Conservation (phyloP, 35 echinoderm and acorn worm genomes). For the Heliocidaris erythrogramma region DNA sequence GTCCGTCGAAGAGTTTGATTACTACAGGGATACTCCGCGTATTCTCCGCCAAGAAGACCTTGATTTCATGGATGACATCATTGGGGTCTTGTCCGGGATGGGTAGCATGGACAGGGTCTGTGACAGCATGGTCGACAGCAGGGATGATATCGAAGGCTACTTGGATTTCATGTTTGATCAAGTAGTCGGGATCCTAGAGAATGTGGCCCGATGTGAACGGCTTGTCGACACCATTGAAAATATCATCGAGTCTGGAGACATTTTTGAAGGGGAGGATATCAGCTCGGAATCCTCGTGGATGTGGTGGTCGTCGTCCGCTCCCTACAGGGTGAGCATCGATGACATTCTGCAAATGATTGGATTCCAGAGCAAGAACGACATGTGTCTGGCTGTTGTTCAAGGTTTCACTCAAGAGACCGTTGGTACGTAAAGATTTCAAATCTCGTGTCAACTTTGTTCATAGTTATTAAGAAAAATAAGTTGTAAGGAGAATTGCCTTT, state of each 20-base stretch:
- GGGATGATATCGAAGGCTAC: slow-evolving; percentile 33
- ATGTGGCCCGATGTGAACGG: slow-evolving; percentile 54
- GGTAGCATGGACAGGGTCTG: slow-evolving; percentile 59
- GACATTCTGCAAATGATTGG: slow-evolving; percentile 49
- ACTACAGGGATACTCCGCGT: not conserved
- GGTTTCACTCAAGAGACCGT: slow-evolving; percentile 65
- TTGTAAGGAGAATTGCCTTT: not conserved
- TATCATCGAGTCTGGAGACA: not conserved
- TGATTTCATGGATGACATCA: slow-evolving; percentile 53
- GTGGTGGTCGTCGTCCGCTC: not conserved
- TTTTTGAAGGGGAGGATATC: not conserved
- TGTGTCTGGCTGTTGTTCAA: slow-evolving; percentile 58
- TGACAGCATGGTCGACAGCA: slow-evolving; percentile 51
- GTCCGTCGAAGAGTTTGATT: slow-evolving; percentile 13
- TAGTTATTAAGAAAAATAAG: not conserved
- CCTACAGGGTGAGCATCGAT: not conserved
- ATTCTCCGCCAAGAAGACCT: not conserved
- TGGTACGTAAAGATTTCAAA: slow-evolving; percentile 49
- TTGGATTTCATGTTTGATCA: not conserved
- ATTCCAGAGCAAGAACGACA: slow-evolving; percentile 3
- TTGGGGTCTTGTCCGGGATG: slow-evolving; percentile 57
- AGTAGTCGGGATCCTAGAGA: slow-evolving; percentile 43
- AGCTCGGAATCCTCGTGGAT: not conserved
- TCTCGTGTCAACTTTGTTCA: no score
- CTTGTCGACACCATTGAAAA: slow-evolving; percentile 36